These are phyloP conservation scores for Sceloporus tristichus DNA, from an alignment of 2,113 vertebrate species.

Conservation along the genomic window DNA sequence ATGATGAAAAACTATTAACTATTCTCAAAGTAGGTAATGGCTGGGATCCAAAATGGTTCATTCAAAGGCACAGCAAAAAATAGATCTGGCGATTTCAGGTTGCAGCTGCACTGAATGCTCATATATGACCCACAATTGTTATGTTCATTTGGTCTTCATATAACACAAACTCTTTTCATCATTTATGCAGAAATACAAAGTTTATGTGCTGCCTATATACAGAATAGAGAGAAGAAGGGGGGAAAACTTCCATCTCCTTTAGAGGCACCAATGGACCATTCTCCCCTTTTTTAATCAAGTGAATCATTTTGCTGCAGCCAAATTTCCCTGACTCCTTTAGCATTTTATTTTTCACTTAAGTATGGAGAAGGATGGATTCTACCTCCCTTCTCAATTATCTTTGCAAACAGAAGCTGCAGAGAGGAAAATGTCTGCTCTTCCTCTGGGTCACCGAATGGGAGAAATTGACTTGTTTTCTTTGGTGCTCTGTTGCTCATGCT, in stretches of 20 bases:
- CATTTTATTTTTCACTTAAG: slow-evolving; percentile 9
- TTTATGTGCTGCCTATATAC: background rate
- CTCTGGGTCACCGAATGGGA: slow-evolving; percentile 5
- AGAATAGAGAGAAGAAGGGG: background rate
- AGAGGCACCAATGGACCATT: background rate
- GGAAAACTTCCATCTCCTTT: background rate
- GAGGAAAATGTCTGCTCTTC: slow-evolving; percentile 12
- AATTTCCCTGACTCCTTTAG: slow-evolving; percentile 21
- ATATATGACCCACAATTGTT: background rate
- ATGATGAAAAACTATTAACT: background rate
- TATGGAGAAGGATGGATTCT: background rate
- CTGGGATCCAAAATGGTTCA: background rate
- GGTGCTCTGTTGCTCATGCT: background rate
- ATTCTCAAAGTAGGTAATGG: background rate
- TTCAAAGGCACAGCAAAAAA: background rate
- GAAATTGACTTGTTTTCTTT: slow-evolving; percentile 18
- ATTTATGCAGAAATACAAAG: background rate
- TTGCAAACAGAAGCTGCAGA: background rate
- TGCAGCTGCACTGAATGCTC: background rate
- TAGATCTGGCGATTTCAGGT: background rate
- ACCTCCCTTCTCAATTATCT: slow-evolving; percentile 28
- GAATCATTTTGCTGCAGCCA: slow-evolving; percentile 28
- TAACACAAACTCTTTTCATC: background rate
- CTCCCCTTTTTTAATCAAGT: slow-evolving; percentile 31
- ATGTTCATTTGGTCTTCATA: background rate